Conservation (phyloP, 1,140 invertebrate species). For the Drosophila repletoides region DNA sequence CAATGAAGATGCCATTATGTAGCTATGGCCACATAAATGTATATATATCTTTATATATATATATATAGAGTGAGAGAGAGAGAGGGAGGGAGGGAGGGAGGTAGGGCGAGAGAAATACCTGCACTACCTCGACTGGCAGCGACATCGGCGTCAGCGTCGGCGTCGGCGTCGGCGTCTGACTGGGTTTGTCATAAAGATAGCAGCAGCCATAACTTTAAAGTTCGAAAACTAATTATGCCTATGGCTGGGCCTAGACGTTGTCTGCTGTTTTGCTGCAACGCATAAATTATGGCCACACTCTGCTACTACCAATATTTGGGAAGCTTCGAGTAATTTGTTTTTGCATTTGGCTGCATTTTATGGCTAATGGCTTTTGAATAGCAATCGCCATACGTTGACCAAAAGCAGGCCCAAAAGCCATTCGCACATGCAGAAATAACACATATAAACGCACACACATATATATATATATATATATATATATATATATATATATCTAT, state of each 20-base stretch:
- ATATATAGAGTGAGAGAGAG: slow-evolving; percentile 5
- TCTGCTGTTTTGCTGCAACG: slow-evolving; percentile 49
- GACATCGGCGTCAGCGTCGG: too few relatives aligned
- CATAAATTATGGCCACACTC: slow-evolving; percentile 68
- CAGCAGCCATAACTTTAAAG: slow-evolving; percentile 76
- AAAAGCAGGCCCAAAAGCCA: not conserved
- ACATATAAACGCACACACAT: not conserved
- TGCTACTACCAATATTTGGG: not conserved
- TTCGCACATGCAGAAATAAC: not conserved
- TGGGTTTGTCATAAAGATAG: slow-evolving; percentile 67
- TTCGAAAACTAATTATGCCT: slow-evolving; percentile 81
- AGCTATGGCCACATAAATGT: slow-evolving; percentile 9
- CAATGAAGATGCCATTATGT: slow-evolving; percentile 43
- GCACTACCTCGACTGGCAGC: not conserved
- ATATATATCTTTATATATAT: slow-evolving; percentile 2
- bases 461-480: not conserved
- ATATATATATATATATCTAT: not conserved
- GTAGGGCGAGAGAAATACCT: too few relatives aligned
- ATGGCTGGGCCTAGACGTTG: slow-evolving; percentile 31
- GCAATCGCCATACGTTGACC: slow-evolving; percentile 46
- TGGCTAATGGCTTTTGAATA: slow-evolving; percentile 78
- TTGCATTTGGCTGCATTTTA: slow-evolving; percentile 72
- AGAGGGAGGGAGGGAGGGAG: too few relatives aligned
- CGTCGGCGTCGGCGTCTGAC: slow-evolving; percentile 38
- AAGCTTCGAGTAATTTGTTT: slow-evolving; percentile 55